Conservation (phyloP, 2,113 vertebrate species). For the Lasiurus cinereus region DNA sequence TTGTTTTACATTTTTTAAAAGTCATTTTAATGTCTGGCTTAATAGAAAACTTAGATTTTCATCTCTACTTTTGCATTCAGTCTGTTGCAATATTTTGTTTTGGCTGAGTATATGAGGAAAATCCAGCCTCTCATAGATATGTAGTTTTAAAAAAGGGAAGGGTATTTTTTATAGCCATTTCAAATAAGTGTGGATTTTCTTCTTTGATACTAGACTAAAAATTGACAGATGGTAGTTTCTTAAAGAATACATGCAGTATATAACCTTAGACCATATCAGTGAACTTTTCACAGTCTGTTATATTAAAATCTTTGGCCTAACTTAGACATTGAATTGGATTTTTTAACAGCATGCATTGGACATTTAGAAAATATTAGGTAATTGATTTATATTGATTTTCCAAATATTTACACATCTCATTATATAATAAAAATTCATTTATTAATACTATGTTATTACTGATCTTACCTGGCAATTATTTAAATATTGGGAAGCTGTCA, state of each 20-base stretch:
- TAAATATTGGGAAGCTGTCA: constrained; percentile 1
- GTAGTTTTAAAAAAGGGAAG: neutral
- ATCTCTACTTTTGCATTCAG: neutral
- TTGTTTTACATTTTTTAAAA: constrained; percentile 21
- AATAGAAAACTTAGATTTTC: constrained; percentile 10
- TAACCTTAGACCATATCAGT: neutral
- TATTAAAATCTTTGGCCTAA: neutral
- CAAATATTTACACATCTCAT: neutral
- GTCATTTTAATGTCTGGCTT: neutral
- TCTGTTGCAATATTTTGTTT: constrained; percentile 38
- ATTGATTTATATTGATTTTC: neutral
- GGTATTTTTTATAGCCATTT: constrained; percentile 10
- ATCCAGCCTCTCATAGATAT: neutral
- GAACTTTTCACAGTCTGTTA: neutral
- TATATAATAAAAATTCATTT: constrained; percentile 8
- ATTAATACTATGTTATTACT: neutral
- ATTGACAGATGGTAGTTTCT: neutral
- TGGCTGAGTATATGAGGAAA: neutral
- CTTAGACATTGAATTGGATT: constrained; percentile 2
- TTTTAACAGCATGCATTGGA: neutral
- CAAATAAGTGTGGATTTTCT: neutral
- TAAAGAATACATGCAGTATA: neutral
- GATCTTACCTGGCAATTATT: neutral
- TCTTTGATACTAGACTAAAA: neutral
- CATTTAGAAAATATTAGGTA: constrained; percentile 10